phyloP scores from a whole-genome alignment of 23 tunicate species.

The Phallusia fumigata region DNA sequence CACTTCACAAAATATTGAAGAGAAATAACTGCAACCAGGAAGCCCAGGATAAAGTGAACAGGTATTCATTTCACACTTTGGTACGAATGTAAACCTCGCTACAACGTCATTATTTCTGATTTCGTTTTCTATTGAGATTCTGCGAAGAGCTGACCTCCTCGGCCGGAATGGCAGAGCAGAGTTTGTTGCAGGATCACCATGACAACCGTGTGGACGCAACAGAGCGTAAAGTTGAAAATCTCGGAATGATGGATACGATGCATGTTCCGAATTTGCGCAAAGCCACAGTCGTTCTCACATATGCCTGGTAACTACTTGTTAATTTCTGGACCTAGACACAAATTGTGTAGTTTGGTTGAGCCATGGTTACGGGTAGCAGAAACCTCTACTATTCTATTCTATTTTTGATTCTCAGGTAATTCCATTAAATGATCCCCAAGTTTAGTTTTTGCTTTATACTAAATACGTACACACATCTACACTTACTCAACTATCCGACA shows the following conservation, averaged over 20 bases:
- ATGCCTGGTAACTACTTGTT: slow-evolving; percentile 21
- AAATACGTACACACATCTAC: too few species aligned
- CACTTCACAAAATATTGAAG: neutral
- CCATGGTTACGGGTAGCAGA: too few species aligned
- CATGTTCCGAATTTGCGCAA: neutral
- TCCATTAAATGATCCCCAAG: too few species aligned
- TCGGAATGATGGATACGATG: slow-evolving; percentile 2
- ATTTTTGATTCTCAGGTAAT: too few species aligned
- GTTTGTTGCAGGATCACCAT: neutral
- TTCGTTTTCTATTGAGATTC: neutral
- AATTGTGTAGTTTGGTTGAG: too few species aligned
- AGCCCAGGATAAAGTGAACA: neutral
- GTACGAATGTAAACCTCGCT: neutral
- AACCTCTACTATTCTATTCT: too few species aligned
- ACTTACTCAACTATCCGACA: too few species aligned
- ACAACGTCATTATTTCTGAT: neutral
- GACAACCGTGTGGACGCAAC: neutral
- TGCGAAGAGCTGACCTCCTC: neutral
- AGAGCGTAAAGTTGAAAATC: neutral
- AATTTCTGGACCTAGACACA: too few species aligned
- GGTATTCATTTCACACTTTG: neutral
- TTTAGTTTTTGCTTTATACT: too few species aligned
- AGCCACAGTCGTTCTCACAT: neutral
- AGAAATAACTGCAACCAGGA: slow-evolving; percentile 13
- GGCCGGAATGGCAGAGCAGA: neutral